phyloP scores from a whole-genome alignment of 2,888 invertebrate genomes.

The Eupithecia insigniata region DNA sequence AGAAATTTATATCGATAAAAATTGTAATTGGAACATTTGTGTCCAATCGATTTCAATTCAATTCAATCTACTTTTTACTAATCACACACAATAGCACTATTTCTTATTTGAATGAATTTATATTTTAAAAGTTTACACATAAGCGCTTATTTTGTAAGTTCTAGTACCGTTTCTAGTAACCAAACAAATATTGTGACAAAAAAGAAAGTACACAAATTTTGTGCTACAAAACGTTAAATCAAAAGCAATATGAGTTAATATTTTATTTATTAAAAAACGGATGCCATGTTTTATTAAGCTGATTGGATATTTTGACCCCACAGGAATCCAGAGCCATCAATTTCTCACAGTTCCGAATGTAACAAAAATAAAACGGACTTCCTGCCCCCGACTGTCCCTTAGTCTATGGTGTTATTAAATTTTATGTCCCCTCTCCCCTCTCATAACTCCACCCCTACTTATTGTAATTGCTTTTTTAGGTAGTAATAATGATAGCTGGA shows the following conservation, averaged over 20 bases:
- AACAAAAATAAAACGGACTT: conserved; percentile 37
- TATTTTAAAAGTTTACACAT: too few species aligned
- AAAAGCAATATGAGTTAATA: neutral
- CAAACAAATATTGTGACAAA: neutral
- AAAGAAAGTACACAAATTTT: too few species aligned
- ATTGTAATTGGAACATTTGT: neutral
- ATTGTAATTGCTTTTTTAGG: conserved; percentile 61
- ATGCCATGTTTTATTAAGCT: conserved; percentile 3
- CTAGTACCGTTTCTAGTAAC: too few species aligned
- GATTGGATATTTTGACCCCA: conserved; percentile 13
- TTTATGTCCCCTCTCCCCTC: conserved; percentile 52
- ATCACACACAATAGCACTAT: too few species aligned
- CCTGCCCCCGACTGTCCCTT: conserved; percentile 49
- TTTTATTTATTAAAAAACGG: neutral
- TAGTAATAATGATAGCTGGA: conserved; percentile 52
- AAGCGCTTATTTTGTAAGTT: too few species aligned
- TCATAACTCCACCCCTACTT: conserved; percentile 52
- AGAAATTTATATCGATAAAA: neutral
- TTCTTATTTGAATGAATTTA: too few species aligned
- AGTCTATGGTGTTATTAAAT: conserved; percentile 56
- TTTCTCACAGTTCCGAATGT: conserved; percentile 17
- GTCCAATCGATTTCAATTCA: too few species aligned
- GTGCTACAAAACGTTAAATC: neutral
- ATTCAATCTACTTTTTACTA: too few species aligned
- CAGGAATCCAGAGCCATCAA: conserved; percentile 12